Conservation (phyloP, 2,888 invertebrate genomes). For the Cepaea hortensis region DNA sequence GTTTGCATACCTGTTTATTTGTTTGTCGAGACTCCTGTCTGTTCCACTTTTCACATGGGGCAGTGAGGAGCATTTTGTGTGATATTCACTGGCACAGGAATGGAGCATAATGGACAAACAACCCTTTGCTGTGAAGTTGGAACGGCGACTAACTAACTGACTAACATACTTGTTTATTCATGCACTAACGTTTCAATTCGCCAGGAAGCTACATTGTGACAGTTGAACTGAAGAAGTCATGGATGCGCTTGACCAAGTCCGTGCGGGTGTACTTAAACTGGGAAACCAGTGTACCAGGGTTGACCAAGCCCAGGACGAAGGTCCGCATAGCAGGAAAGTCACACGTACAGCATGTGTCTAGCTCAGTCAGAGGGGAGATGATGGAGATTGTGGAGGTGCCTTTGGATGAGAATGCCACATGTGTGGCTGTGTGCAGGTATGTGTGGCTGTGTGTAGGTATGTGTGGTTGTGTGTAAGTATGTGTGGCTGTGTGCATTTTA, state of each 20-base stretch:
- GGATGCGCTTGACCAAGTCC: constrained; percentile 73
- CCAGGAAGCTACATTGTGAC: constrained; percentile 83
- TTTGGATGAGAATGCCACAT: constrained; percentile 47
- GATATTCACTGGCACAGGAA: no score
- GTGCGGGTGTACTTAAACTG: constrained; percentile 87
- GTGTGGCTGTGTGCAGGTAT: constrained; percentile 48
- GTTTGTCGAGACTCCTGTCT: no score
- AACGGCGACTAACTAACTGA: no score
- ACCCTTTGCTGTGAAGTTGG: no score
- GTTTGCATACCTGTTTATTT: no score
- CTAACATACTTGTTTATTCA: no score
- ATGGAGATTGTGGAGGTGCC: constrained; percentile 51
- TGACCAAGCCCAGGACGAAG: constrained; percentile 81
- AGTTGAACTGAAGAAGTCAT: constrained; percentile 80
- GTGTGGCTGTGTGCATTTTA: no score
- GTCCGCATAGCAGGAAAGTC: constrained; percentile 64
- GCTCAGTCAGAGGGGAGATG: constrained; percentile 12
- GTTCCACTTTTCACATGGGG: no score
- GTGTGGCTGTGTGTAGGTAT: neutral
- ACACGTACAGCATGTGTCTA: constrained; percentile 52
- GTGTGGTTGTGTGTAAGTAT: no score
- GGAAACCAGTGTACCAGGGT: constrained; percentile 79
- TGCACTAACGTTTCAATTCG: constrained; percentile 47
- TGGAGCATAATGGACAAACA: no score
- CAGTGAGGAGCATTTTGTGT: no score